These are phyloP conservation scores for Nephrotoma guestfalica DNA, from an alignment of 2,888 invertebrate species.

Conservation along the genomic window DNA sequence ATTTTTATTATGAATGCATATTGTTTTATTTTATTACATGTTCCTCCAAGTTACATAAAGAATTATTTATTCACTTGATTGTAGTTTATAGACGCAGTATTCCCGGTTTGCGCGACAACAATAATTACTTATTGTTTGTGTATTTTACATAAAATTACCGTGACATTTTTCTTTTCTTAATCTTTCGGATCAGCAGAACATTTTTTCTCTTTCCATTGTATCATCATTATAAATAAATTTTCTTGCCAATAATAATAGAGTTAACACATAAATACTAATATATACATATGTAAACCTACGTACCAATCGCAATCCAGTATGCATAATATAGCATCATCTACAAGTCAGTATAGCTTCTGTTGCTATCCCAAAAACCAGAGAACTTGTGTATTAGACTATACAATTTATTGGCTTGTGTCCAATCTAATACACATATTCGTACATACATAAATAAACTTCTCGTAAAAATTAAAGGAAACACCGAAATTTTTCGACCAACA, in stretches of 20 bases:
- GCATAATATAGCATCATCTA: background rate
- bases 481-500: no score
- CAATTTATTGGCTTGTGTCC: background rate
- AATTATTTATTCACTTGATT: background rate
- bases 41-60: background rate
- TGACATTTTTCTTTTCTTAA: background rate
- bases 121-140: background rate
- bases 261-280: background rate
- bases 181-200: background rate
- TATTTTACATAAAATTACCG: background rate
- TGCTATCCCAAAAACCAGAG: background rate
- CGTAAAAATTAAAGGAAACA: no score
- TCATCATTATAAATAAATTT: background rate
- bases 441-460: no score
- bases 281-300: background rate
- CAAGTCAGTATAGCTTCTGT: background rate
- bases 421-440: no score
- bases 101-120: background rate
- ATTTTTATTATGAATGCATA: background rate
- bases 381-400: background rate
- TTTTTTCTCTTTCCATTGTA: background rate
- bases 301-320: background rate
- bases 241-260: background rate
- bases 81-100: background rate
- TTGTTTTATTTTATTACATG: background rate